A percentile compares a stretch with the other conserved stretches of the same genome.
phyloP scores from a whole-genome alignment of 2,797 vertebrate species.

The Tokudaia muenninki region DNA sequence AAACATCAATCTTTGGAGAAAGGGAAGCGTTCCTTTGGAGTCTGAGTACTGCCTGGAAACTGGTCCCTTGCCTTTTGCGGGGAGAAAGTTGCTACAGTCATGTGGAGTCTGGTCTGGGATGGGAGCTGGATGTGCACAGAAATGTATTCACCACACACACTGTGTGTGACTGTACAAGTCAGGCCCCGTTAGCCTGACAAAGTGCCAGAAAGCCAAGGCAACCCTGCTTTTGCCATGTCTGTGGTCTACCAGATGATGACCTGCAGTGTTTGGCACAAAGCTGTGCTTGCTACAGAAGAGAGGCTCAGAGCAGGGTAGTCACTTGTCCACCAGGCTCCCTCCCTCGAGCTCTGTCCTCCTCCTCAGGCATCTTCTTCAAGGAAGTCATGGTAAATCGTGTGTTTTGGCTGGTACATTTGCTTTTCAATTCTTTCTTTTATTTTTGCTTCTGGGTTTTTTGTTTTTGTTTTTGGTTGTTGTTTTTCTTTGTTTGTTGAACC shows the following conservation, averaged over 20 bases:
- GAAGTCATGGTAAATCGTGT: background rate
- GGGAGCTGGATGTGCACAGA: background rate
- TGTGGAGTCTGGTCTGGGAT: background rate
- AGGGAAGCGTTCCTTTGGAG: slow-evolving; percentile 20
- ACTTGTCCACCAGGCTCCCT: background rate
- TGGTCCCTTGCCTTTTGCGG: background rate
- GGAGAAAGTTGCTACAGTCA: background rate
- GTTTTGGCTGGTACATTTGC: background rate
- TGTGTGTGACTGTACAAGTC: background rate
- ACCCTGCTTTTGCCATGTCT: background rate
- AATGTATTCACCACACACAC: background rate
- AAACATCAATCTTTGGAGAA: background rate
- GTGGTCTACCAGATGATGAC: background rate
- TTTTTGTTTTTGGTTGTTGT: background rate
- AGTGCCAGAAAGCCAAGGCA: background rate
- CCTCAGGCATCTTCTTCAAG: background rate
- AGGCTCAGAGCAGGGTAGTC: background rate
- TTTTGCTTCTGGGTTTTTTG: background rate
- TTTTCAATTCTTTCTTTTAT: background rate
- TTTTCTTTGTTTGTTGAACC: background rate
- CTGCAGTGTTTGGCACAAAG: background rate
- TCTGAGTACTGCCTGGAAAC: slow-evolving; percentile 48
- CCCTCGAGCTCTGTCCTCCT: background rate
- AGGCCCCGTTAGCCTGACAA: background rate
- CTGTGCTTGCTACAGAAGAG: background rate